Conservation (phyloP, 2,888 invertebrate species). For the Acrobasis consociella region DNA sequence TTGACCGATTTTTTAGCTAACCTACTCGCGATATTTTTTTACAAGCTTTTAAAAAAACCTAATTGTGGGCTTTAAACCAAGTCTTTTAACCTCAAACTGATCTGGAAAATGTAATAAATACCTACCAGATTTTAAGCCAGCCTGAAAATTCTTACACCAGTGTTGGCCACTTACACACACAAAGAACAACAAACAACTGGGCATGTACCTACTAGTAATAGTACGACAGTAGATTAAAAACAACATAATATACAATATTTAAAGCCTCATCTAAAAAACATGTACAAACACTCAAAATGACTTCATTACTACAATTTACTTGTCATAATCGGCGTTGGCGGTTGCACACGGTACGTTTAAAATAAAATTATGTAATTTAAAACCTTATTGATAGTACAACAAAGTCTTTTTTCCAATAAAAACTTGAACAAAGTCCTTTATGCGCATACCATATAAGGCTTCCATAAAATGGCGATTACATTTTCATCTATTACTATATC, state of each 20-base stretch:
- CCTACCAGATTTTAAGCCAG: too few species aligned
- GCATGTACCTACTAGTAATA: neutral
- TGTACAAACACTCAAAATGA: slow-evolving; percentile 46
- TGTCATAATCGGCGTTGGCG: slow-evolving; percentile 58
- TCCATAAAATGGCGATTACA: slow-evolving; percentile 66
- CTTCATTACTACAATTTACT: slow-evolving; percentile 61
- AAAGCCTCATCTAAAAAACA: slow-evolving; percentile 8
- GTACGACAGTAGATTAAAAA: neutral
- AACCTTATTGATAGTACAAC: slow-evolving; percentile 16
- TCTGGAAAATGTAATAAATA: neutral
- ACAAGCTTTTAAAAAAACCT: too few species aligned
- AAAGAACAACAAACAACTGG: too few species aligned
- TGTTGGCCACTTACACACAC: too few species aligned
- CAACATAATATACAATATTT: slow-evolving; percentile 2
- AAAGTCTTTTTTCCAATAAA: slow-evolving; percentile 33
- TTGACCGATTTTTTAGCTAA: too few species aligned
- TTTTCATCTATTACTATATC: slow-evolving; percentile 46
- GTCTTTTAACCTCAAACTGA: too few species aligned
- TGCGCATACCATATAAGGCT: slow-evolving; percentile 58
- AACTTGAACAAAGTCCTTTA: slow-evolving; percentile 48
- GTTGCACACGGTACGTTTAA: slow-evolving; percentile 63
- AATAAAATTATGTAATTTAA: slow-evolving; percentile 20
- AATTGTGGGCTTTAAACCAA: too few species aligned
- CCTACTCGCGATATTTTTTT: too few species aligned
- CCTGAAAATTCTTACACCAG: too few species aligned